These are phyloP conservation scores for Eidolon dupreanum DNA, from an alignment of 2,797 vertebrate genomes.

Conservation along the genomic window DNA sequence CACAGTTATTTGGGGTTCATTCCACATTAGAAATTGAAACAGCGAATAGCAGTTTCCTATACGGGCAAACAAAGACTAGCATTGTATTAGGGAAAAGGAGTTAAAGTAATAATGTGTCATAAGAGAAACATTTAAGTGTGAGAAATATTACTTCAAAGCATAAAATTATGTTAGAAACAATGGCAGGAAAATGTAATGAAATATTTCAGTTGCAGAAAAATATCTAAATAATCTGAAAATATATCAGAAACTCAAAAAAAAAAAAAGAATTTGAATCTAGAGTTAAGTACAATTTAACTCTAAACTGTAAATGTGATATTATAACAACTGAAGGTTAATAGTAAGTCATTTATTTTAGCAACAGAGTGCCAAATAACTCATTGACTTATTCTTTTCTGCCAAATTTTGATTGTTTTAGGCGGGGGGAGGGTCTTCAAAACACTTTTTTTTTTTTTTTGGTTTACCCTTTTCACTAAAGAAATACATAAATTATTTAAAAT, in stretches of 20 bases:
- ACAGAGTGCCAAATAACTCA: neutral
- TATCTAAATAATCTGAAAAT: neutral
- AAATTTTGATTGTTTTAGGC: neutral
- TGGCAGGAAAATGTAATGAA: neutral
- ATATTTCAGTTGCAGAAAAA: neutral
- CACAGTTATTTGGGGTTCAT: neutral
- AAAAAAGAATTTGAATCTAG: neutral
- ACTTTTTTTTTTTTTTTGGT: neutral
- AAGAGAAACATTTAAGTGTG: neutral
- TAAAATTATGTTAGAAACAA: neutral
- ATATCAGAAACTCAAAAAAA: neutral
- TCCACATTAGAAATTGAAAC: neutral
- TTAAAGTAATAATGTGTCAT: neutral
- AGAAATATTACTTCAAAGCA: neutral
- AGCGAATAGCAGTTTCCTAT: neutral
- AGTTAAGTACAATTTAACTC: neutral
- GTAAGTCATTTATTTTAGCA: neutral
- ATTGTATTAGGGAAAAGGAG: neutral
- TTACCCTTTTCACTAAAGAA: neutral
- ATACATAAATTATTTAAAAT: neutral
- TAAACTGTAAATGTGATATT: neutral
- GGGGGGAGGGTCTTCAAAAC: neutral
- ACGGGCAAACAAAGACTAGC: neutral
- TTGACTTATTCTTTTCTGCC: neutral
- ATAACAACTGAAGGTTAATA: neutral